Percentiles rank a stretch among this genome's conserved stretches.
phyloP scores from a whole-genome alignment of 2,888 invertebrate species.

The Hydrotaea diabolus region DNA sequence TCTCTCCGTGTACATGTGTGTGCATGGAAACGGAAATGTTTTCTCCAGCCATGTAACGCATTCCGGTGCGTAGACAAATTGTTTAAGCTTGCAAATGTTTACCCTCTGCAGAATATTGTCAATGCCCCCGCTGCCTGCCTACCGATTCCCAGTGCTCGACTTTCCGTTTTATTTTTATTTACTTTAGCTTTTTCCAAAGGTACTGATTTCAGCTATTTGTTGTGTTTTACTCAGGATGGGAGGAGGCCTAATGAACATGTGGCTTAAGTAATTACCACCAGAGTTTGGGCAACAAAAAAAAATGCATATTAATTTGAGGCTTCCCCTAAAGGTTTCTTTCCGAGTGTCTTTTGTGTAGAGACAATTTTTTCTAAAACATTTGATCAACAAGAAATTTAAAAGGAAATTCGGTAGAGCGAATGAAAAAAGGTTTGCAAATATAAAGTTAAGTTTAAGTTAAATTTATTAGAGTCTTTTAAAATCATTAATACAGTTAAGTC shows the following conservation, averaged over 20 bases:
- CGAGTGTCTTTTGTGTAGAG: not conserved
- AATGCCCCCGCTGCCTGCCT: not conserved
- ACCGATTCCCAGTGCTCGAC: not conserved
- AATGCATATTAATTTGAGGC: slow-evolving; percentile 60
- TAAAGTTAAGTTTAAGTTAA: no score
- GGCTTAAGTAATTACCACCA: slow-evolving; percentile 63
- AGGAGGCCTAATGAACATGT: slow-evolving; percentile 7
- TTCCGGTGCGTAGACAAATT: slow-evolving; percentile 63
- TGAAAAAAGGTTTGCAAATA: not conserved
- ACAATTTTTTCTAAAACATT: not conserved
- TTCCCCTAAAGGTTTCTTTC: not conserved
- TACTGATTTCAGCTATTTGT: slow-evolving; percentile 16
- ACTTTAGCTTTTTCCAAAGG: slow-evolving; percentile 20
- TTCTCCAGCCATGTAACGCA: slow-evolving; percentile 39
- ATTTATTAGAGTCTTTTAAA: no score
- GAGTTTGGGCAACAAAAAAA: slow-evolving; percentile 23
- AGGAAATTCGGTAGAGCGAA: not conserved
- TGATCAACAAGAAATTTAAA: not conserved
- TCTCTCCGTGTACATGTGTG: not conserved
- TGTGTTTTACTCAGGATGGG: not conserved
- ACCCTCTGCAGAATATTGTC: slow-evolving; percentile 40
- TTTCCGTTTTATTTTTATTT: slow-evolving; percentile 23
- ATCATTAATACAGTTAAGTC: no score
- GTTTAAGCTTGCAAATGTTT: slow-evolving; percentile 51
- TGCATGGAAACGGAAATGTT: slow-evolving; percentile 52